Conservation (phyloP, 2,888 invertebrate genomes). For the Oligia latruncula region DNA sequence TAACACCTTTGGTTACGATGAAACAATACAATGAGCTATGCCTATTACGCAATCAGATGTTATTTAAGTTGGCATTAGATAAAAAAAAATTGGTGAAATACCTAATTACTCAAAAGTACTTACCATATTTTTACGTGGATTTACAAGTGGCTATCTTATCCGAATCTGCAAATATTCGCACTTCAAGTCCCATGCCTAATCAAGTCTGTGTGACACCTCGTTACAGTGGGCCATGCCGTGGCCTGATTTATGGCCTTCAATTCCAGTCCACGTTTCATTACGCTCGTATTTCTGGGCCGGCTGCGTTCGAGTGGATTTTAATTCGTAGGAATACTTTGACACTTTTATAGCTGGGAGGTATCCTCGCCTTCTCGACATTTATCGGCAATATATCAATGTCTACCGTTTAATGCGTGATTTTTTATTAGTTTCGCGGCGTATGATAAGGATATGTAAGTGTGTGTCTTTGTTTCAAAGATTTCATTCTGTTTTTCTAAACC, state of each 20-base stretch:
- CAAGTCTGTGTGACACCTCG: slow-evolving; percentile 40
- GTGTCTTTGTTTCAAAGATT: slow-evolving; percentile 6
- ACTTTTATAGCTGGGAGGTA: slow-evolving; percentile 60
- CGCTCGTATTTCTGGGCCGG: slow-evolving; percentile 53
- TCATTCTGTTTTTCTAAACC: slow-evolving; percentile 20
- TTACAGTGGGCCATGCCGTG: slow-evolving; percentile 45
- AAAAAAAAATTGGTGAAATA: background rate
- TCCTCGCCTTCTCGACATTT: slow-evolving; percentile 60
- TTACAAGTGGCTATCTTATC: slow-evolving; percentile 11
- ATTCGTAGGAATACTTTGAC: slow-evolving; percentile 61
- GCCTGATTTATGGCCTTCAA: slow-evolving; percentile 62
- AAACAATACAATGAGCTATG: background rate
- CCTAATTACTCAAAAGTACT: too few species aligned
- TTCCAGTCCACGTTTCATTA: slow-evolving; percentile 64
- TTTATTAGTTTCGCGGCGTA: slow-evolving; percentile 32
- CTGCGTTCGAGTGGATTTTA: slow-evolving; percentile 62
- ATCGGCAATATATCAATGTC: slow-evolving; percentile 63
- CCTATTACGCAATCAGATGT: background rate
- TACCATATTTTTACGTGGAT: background rate
- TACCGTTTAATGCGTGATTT: slow-evolving; percentile 45
- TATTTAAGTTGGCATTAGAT: background rate
- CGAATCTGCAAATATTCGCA: slow-evolving; percentile 36
- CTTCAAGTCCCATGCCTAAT: slow-evolving; percentile 16
- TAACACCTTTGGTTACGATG: slow-evolving; percentile 27
- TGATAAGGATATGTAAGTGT: slow-evolving; percentile 23